Evolutionary conservation across 2,113 vertebrate species (phyloP), one percentile per base, ranked within the genome.

Genomic region (Natator depressus): DNA sequence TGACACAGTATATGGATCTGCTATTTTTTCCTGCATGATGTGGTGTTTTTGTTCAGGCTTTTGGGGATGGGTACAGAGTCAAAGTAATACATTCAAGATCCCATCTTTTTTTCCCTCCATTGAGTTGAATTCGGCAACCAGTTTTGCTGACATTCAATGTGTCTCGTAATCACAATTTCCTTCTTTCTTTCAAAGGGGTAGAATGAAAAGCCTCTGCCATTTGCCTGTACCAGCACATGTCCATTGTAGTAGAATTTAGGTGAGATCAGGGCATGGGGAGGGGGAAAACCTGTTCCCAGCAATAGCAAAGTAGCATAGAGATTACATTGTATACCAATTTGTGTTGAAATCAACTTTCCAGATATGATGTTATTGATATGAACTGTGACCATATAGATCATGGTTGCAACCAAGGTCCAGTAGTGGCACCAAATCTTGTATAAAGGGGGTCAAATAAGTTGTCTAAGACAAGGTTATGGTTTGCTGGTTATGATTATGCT

Each of bases 1-100:
- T 95, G 95, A 95, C 93, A 95, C 5, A 35, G 12, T 10, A 8
- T 9, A 95, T 85, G 79, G 93, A 94, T 89, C 27, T 82, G 93
- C 84, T 10, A 31, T 29, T 54, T 10, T 82, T 95, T 93, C 86
- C 86, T 75, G 84, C 4, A 1, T 92, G 65, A 92, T 0, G 13
- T 51, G n/a, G 27, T 4, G 16, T n/a, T 31, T 42, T 35, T 5
- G 42, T 31, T 17, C 5, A 31, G n/a, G 80, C 62, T 79, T 80
- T 85, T 62, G 82, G 35, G 10, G 55, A 75, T 78, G 57, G 29
- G 75, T 1, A 42, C 47, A 57, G 82, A 91, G 85, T 69, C 79
- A 57, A 89, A 96, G 55, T 0, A 62, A 90, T 35, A 78, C 42
- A 89, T 82, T 62, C 38, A 14, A 85, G 54, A 62, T 72, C 50